Percentiles rank a stretch among this genome's conserved stretches.
Evolutionary conservation across 2,797 vertebrate species (phyloP).

Genomic region (Leptoclinus maculatus): DNA sequence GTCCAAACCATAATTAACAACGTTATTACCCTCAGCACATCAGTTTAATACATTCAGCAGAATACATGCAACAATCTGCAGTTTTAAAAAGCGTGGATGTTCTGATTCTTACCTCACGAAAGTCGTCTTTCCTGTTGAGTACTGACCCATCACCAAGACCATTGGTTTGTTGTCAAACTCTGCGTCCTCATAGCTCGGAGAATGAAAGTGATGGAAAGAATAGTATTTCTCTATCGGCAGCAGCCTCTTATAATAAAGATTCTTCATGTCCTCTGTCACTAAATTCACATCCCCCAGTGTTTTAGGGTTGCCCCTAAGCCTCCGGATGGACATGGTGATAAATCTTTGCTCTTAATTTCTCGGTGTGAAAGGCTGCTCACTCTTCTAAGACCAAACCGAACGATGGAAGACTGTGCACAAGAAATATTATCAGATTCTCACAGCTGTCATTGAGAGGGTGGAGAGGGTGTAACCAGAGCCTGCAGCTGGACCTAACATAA

Average conservation of each 20-base stretch:
- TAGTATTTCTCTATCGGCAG: slow-evolving; percentile 89
- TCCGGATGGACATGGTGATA: slow-evolving; percentile 55
- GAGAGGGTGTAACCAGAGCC: slow-evolving; percentile 82
- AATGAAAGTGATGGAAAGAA: slow-evolving; percentile 89
- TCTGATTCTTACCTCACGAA: slow-evolving; percentile 84
- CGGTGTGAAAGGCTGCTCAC: slow-evolving; percentile 34
- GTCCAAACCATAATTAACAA: background rate
- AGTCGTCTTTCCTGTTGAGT: slow-evolving; percentile 92
- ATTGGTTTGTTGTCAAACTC: slow-evolving; percentile 93
- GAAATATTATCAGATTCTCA: slow-evolving; percentile 70
- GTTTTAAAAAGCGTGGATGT: background rate
- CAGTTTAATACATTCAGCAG: background rate
- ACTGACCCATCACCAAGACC: slow-evolving; percentile 92
- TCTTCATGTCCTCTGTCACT: slow-evolving; percentile 89
- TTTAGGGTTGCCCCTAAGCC: slow-evolving; percentile 83
- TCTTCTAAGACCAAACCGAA: slow-evolving; percentile 52
- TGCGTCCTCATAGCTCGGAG: slow-evolving; percentile 88
- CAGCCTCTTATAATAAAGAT: slow-evolving; percentile 87
- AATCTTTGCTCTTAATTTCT: slow-evolving; percentile 11
- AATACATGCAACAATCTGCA: background rate
- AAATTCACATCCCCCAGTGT: slow-evolving; percentile 83
- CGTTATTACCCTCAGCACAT: background rate
- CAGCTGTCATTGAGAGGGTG: slow-evolving; percentile 78
- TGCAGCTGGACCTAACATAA: slow-evolving; percentile 80
- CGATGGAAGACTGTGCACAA: slow-evolving; percentile 60